These are phyloP conservation scores for Gallinago nigripennis DNA, from an alignment of 2,797 vertebrate species.

Conservation along the genomic window DNA sequence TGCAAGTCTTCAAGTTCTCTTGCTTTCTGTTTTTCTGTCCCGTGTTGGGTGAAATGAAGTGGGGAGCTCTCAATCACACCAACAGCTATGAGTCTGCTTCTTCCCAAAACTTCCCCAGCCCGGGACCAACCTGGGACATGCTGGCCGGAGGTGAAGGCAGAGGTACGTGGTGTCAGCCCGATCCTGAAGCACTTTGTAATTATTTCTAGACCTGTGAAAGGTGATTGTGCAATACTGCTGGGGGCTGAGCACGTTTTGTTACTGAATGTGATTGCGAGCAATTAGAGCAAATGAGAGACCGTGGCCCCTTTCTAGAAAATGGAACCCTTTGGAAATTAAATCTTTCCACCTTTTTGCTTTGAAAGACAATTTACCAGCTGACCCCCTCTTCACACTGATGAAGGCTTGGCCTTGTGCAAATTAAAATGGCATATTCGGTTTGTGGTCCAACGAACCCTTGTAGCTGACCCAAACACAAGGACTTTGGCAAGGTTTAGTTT, in stretches of 20 bases:
- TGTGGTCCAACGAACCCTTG: neutral
- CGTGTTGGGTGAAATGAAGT: neutral
- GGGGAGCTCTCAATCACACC: neutral
- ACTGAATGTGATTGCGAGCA: neutral
- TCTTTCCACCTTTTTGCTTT: constrained; percentile 51
- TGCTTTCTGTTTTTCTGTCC: neutral
- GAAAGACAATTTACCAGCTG: constrained; percentile 50
- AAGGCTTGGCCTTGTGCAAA: neutral
- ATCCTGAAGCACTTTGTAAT: neutral
- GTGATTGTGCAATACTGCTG: neutral
- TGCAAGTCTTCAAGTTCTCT: neutral
- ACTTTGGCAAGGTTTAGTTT: neutral
- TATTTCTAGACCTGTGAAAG: neutral
- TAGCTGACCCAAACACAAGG: neutral
- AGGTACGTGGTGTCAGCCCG: accelerated
- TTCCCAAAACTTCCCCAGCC: neutral
- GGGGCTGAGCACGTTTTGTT: neutral
- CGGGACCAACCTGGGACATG: neutral
- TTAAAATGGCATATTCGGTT: neutral
- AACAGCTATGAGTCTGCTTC: neutral
- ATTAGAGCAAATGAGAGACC: neutral
- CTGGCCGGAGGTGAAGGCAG: neutral
- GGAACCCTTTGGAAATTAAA: constrained; percentile 18
- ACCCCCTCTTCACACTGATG: constrained; percentile 5
- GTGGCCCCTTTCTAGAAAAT: neutral